Conservation (phyloP, 2,888 invertebrate genomes). For the Nesidiocoris tenuis region DNA sequence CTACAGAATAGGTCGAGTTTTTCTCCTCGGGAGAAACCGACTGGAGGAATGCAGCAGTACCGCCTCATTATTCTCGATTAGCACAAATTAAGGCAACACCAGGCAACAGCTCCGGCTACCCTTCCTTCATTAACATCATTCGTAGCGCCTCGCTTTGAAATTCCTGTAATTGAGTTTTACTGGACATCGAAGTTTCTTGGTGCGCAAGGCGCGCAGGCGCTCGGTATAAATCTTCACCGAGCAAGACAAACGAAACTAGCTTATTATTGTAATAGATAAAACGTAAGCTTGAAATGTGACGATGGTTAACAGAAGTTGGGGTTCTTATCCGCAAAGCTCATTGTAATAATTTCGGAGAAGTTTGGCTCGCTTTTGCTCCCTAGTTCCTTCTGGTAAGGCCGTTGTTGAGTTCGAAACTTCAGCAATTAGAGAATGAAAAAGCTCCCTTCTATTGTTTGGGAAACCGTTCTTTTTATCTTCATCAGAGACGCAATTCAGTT, state of each 20-base stretch:
- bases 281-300: constrained; percentile 34
- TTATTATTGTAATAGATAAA: constrained; percentile 39
- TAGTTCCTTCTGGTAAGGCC: neutral
- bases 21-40: neutral
- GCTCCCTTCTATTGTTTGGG: neutral
- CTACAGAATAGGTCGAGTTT: neutral
- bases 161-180: constrained; percentile 30
- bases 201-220: neutral
- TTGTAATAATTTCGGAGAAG: constrained; percentile 24
- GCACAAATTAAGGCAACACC: constrained; percentile 11
- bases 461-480: neutral
- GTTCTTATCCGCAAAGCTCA: constrained; percentile 27
- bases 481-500: neutral
- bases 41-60: neutral
- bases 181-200: constrained; percentile 22
- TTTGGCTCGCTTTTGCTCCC: neutral
- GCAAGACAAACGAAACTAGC: constrained; percentile 24
- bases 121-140: neutral
- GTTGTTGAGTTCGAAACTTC: neutral
- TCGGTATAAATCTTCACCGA: constrained; percentile 7
- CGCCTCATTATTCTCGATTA: constrained; percentile 22
- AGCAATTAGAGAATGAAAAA: neutral
- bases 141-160: neutral
- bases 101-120: constrained; percentile 1
- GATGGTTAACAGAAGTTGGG: constrained; percentile 7